A percentile compares a stretch with the other conserved stretches of the same genome.
phyloP scores from a whole-genome alignment of 35 echinoderm and acorn worm species.

The Amphiura filiformis region DNA sequence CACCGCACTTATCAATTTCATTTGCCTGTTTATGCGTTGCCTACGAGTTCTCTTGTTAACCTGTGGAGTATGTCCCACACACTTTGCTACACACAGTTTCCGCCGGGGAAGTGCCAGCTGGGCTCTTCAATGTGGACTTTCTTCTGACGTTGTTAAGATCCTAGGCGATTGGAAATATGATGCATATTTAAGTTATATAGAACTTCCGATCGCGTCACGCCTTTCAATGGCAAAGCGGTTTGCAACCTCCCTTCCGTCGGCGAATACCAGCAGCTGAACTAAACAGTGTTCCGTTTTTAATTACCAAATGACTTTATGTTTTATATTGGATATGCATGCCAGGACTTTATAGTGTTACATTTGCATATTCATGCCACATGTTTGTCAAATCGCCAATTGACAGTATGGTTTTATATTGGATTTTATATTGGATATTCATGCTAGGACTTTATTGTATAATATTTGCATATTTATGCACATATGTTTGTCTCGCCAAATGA shows the following conservation, averaged over 20 bases:
- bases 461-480: too few relatives aligned
- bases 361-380: too few relatives aligned
- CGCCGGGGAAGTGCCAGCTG: background rate
- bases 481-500: too few relatives aligned
- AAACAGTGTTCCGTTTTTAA: too few relatives aligned
- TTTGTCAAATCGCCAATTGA: too few relatives aligned
- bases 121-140: background rate
- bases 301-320: too few relatives aligned
- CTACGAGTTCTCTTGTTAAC: background rate
- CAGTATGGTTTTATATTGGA: too few relatives aligned
- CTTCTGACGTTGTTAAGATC: background rate
- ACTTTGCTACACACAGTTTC: constrained; percentile 7
- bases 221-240: background rate
- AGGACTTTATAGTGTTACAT: too few relatives aligned
- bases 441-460: too few relatives aligned
- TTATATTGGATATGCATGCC: too few relatives aligned
- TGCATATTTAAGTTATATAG: background rate
- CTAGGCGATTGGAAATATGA: background rate
- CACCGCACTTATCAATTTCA: background rate
- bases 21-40: background rate
- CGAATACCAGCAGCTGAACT: too few relatives aligned
- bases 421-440: too few relatives aligned
- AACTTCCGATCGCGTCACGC: background rate
- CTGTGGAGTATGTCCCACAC: background rate
- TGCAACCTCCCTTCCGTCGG: background rate